A percentile compares a stretch with the other conserved stretches of the same genome.
Conservation (phyloP, 2,888 invertebrate genomes). For the Cantharis rustica region DNA sequence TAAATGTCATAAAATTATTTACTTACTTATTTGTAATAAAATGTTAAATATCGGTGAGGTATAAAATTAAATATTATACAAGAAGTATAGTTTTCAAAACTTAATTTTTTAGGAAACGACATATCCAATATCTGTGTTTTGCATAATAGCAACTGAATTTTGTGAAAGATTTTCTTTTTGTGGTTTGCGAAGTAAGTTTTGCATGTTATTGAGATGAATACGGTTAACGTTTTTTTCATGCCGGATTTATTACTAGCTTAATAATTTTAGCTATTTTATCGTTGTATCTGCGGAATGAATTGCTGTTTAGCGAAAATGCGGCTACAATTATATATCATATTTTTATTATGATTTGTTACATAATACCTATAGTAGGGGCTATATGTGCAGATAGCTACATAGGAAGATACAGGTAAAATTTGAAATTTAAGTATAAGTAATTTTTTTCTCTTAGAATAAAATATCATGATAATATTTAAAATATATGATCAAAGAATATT, state of each 20-base stretch:
- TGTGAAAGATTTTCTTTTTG: conserved; percentile 87
- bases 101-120: conserved; percentile 39
- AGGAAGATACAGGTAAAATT: conserved; percentile 68
- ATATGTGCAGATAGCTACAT: conserved; percentile 78
- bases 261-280: conserved; percentile 73
- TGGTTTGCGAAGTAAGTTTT: conserved; percentile 72
- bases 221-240: neutral
- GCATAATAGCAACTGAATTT: conserved; percentile 83
- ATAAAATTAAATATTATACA: neutral
- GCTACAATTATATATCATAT: conserved; percentile 78
- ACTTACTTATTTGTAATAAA: neutral
- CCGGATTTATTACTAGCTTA: neutral
- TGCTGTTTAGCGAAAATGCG: conserved; percentile 67
- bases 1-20: neutral
- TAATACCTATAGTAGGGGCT: conserved; percentile 75
- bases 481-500: no score
- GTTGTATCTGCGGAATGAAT: conserved; percentile 72
- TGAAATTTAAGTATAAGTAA: neutral
- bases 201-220: neutral
- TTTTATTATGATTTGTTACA: conserved; percentile 78
- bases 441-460: no score
- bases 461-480: no score
- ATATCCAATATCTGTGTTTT: conserved; percentile 74
- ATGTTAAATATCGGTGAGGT: neutral
- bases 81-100: neutral